phyloP scores from a whole-genome alignment of 2,888 invertebrate species.

The Andrena marginata region DNA sequence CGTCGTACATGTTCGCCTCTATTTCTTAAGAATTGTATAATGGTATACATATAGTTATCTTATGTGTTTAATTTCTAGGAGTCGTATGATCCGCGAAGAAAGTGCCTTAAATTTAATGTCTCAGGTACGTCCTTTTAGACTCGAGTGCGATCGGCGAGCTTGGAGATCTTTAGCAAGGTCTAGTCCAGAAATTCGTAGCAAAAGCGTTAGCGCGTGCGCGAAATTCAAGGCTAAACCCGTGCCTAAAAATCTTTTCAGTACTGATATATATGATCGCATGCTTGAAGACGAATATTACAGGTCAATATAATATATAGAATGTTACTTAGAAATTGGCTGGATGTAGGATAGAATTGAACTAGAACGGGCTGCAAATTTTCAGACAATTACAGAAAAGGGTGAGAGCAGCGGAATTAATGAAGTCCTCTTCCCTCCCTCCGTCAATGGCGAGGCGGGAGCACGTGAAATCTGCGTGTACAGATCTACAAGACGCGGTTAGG shows the following conservation, averaged over 20 bases:
- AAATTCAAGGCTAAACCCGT: slow-evolving; percentile 89
- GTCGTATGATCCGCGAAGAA: slow-evolving; percentile 82
- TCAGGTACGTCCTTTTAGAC: slow-evolving; percentile 82
- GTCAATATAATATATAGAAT: slow-evolving; percentile 80
- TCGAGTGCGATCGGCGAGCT: slow-evolving; percentile 83
- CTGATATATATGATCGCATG: slow-evolving; percentile 90
- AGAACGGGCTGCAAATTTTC: slow-evolving; percentile 9
- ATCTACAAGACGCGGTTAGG: slow-evolving; percentile 61
- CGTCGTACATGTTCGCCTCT: background rate
- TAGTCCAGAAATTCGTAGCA: slow-evolving; percentile 81
- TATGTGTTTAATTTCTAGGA: slow-evolving; percentile 68
- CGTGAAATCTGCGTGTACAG: slow-evolving; percentile 72
- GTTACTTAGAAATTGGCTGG: background rate
- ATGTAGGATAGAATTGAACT: background rate
- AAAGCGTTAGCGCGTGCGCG: slow-evolving; percentile 52
- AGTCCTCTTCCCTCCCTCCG: slow-evolving; percentile 88
- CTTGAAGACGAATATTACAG: slow-evolving; percentile 91
- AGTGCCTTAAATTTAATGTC: slow-evolving; percentile 82
- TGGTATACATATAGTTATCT: background rate
- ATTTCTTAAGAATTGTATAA: background rate
- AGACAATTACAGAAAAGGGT: slow-evolving; percentile 88
- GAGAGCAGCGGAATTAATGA: slow-evolving; percentile 90
- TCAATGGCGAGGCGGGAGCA: slow-evolving; percentile 89
- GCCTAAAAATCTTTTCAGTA: slow-evolving; percentile 90
- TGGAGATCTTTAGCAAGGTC: slow-evolving; percentile 80